Base-by-base conservation (phyloP, 2,797 vertebrate species). In the Arrhamphus sclerolepis region DNA sequence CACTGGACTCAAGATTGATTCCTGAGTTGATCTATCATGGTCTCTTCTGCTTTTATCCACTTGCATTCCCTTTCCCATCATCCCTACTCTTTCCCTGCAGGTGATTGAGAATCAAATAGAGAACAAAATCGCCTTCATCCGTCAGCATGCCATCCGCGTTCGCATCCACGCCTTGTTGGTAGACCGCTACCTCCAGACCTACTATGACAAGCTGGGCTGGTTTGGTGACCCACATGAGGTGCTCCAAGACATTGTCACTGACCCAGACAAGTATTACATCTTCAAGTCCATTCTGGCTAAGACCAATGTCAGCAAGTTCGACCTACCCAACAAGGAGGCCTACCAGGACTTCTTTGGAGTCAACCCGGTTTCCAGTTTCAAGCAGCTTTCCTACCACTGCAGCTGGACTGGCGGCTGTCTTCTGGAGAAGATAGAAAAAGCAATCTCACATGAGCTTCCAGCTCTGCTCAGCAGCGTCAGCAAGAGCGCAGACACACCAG, bases 271-370 rank as follows among this genome's bases (percentile, higher is more conserved):
- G 83, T 98, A 96, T 86, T 98, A 93, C 89, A 99, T 99, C 87
- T 99, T 98, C 86, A 98, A 98, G 89, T 95, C 98, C 67, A 98
- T 99, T 83, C 87, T 99, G 87, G 97, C 96, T 76, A 98, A 99
- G 89, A 98, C 97, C 86, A 99, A 99, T 0, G 95, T 99, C 82
- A 99, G 97, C 92, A 99, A 98, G 87, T 99, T 99, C 28, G 97
- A 99, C 87, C 93, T 99, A 58, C 97, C 98, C 55, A 93, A 96
- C 84, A 95, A 94, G 0, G 95, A 96, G 72, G 95, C 97, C 56
- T 99, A 99, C 72, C 96, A 97, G 78, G 97, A 98, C 89, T 99
- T 99, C 90, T 99, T 99, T 41, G 97, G 96, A 10, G 93, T 98
- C 70, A 99, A 98, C 77, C 92, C 96, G 4, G 89, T 98, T 28